Evolutionary conservation across 2,888 invertebrate genomes (phyloP).

Genomic region (Chalcis sispes): DNA sequence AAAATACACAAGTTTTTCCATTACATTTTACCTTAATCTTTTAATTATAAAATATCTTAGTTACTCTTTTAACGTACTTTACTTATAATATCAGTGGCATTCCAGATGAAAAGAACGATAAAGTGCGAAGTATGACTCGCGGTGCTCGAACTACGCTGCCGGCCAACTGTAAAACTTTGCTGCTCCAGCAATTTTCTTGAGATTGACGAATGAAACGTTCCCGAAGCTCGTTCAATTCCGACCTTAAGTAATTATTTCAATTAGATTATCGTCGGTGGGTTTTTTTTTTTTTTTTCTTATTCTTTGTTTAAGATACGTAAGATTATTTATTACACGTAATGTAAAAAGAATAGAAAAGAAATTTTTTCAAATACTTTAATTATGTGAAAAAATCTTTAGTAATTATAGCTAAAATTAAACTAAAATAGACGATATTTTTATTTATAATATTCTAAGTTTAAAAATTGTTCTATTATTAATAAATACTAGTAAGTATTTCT

Average conservation of each 20-base stretch:
- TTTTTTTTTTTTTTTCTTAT: too few relatives aligned
- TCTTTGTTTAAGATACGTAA: too few relatives aligned
- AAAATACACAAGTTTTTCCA: background rate
- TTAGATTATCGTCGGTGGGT: too few relatives aligned
- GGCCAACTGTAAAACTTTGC: conserved; percentile 70
- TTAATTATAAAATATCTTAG: background rate
- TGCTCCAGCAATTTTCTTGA: conserved; percentile 69
- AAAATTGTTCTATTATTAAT: too few relatives aligned
- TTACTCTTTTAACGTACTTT: conserved; percentile 7
- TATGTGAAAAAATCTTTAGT: too few relatives aligned
- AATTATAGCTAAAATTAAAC: too few relatives aligned
- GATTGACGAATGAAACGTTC: conserved; percentile 67
- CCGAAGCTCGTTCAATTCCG: conserved; percentile 66
- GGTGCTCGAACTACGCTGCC: conserved; percentile 71
- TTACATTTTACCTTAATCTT: background rate
- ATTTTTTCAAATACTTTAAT: too few relatives aligned
- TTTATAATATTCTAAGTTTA: too few relatives aligned
- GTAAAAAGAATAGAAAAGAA: too few relatives aligned
- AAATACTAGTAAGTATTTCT: too few relatives aligned
- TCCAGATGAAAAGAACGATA: conserved; percentile 63
- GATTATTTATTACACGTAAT: too few relatives aligned
- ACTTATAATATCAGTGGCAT: conserved; percentile 38
- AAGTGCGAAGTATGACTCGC: conserved; percentile 68
- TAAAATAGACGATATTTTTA: too few relatives aligned
- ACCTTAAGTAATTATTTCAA: conserved; percentile 44